These are phyloP conservation scores for Lutraria rhynchaena DNA, from an alignment of 1,140 invertebrate genomes.

Conservation along the genomic window DNA sequence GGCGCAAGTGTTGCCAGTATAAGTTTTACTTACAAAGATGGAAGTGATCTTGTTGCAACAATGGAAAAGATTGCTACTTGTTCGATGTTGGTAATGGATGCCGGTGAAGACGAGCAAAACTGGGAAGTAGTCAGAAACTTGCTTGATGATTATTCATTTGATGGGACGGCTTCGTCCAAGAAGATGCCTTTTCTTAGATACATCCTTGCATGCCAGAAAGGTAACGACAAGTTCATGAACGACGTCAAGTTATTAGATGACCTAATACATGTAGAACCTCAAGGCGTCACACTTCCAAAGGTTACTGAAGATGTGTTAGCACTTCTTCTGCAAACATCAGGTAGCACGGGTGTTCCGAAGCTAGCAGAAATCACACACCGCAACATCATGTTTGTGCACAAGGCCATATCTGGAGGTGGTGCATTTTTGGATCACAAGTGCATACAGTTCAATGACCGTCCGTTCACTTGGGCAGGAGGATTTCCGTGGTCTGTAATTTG, in stretches of 20 bases:
- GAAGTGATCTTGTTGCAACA: conserved; percentile 33
- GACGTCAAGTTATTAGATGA: not conserved
- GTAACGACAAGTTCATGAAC: not conserved
- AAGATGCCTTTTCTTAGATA: conserved; percentile 13
- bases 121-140: conserved; percentile 23
- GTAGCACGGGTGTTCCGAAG: conserved; percentile 43
- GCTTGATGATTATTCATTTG: not conserved
- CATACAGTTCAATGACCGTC: conserved; percentile 51
- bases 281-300: conserved; percentile 2
- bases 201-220: not conserved
- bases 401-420: too few relatives aligned
- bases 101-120: conserved; percentile 13
- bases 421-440: not conserved
- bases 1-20: conserved; percentile 14
- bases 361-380: conserved; percentile 4
- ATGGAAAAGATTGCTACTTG: conserved; percentile 27
- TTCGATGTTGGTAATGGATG: conserved; percentile 23
- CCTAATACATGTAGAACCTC: too few relatives aligned
- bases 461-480: conserved; percentile 59
- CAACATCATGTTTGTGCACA: too few relatives aligned
- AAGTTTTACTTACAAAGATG: conserved; percentile 21
- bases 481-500: conserved; percentile 28
- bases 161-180: not conserved
- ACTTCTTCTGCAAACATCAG: conserved; percentile 36
- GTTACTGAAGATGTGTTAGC: not conserved